Conservation (phyloP, 2,113 vertebrate genomes). For the Hemibagrus wyckioides region DNA sequence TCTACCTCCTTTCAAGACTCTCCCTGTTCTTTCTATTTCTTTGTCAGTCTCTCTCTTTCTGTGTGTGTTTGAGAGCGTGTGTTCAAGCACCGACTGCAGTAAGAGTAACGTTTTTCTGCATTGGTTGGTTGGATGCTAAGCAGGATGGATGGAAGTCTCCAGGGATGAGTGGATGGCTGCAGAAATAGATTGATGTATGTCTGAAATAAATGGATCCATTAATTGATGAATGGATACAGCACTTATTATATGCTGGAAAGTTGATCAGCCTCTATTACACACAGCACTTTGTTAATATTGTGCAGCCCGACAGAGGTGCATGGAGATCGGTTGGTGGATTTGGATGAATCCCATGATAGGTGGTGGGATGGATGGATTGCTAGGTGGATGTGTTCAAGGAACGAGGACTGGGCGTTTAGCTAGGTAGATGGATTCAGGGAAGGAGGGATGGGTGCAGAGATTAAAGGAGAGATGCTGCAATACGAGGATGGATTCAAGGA, state of each 20-base stretch:
- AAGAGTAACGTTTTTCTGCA: not conserved
- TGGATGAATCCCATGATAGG: not conserved
- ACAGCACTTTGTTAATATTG: not conserved
- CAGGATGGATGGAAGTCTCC: not conserved
- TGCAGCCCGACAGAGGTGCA: not conserved
- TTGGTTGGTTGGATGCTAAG: not conserved
- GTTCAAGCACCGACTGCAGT: not conserved
- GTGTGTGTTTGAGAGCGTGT: not conserved
- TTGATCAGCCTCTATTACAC: not conserved
- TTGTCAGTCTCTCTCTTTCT: not conserved
- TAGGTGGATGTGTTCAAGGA: no score
- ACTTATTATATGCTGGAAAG: not conserved
- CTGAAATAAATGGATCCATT: slow-evolving; percentile 25
- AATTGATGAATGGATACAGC: no score
- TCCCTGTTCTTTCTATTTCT: slow-evolving; percentile 7
- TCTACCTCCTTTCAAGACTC: slow-evolving; percentile 55
- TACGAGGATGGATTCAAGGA: not conserved
- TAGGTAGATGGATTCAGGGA: not conserved
- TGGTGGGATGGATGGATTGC: not conserved
- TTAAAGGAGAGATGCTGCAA: no score
- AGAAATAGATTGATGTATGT: not conserved
- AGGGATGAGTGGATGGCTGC: not conserved
- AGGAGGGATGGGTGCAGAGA: not conserved
- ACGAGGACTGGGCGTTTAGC: no score
- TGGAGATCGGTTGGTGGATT: not conserved